A percentile compares a stretch with the other conserved stretches of the same genome.
phyloP scores from a whole-genome alignment of 2,888 invertebrate genomes.

The Busseola fusca region DNA sequence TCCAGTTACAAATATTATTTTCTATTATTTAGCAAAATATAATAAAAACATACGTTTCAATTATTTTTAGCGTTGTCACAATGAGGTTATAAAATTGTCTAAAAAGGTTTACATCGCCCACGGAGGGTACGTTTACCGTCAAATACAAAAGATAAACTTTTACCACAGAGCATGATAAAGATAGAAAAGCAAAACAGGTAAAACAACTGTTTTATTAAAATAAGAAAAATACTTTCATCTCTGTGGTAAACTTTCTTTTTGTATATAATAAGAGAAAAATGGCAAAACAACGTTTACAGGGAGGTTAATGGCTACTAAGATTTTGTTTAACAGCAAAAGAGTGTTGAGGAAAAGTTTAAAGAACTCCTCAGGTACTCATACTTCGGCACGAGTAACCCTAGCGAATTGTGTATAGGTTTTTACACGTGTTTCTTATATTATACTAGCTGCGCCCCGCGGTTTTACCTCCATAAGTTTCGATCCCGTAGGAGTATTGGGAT shows the following conservation, averaged over 20 bases:
- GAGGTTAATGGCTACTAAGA: slow-evolving; percentile 18
- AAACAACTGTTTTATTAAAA: neutral
- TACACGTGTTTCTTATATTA: neutral
- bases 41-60: neutral
- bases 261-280: slow-evolving; percentile 19
- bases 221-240: slow-evolving; percentile 5
- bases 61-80: neutral
- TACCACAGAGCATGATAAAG: neutral
- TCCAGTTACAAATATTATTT: neutral
- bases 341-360: slow-evolving; percentile 3
- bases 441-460: too few relatives aligned
- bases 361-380: neutral
- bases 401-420: neutral
- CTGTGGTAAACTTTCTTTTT: slow-evolving; percentile 15
- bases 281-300: neutral
- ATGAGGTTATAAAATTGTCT: neutral
- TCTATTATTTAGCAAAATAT: neutral
- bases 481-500: too few relatives aligned
- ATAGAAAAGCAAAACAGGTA: neutral
- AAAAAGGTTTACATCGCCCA: too few relatives aligned
- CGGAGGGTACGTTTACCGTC: too few relatives aligned
- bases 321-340: slow-evolving; percentile 14
- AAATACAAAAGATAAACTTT: slow-evolving; percentile 2
- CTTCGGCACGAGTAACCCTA: neutral
- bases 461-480: too few relatives aligned